Conservation (phyloP, 35 echinoderm and acorn worm species). For the Heliocidaris erythrogramma region DNA sequence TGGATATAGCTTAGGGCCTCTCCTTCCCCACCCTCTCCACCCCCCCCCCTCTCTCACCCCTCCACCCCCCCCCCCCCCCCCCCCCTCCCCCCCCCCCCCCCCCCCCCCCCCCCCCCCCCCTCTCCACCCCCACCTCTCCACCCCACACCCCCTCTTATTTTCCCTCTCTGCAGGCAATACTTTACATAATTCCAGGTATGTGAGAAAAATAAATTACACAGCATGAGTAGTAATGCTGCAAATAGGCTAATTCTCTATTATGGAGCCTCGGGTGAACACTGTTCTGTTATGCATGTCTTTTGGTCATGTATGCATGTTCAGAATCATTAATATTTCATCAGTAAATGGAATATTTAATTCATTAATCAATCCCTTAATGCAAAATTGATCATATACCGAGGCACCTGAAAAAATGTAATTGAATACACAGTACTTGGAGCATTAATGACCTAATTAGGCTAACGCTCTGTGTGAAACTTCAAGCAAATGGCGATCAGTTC, state of each 20-base stretch:
- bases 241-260: neutral
- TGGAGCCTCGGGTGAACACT: neutral
- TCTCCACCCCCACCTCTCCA: neutral
- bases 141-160: neutral
- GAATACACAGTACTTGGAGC: neutral
- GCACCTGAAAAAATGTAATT: neutral
- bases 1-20: neutral
- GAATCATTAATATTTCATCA: neutral
- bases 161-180: neutral
- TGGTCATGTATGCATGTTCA: neutral
- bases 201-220: neutral
- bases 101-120: neutral
- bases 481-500: neutral
- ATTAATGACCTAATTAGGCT: neutral
- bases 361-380: neutral
- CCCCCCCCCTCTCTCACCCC: too few species aligned
- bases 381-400: neutral
- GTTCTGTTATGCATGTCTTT: neutral
- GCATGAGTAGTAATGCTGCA: neutral
- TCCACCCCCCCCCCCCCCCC: neutral
- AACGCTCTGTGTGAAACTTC: neutral
- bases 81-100: neutral
- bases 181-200: neutral
- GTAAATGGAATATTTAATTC: slow-evolving; percentile 14
- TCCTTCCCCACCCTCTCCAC: neutral